These are phyloP conservation scores for Hyles lineata DNA, from an alignment of 2,888 invertebrate genomes.

Conservation along the genomic window DNA sequence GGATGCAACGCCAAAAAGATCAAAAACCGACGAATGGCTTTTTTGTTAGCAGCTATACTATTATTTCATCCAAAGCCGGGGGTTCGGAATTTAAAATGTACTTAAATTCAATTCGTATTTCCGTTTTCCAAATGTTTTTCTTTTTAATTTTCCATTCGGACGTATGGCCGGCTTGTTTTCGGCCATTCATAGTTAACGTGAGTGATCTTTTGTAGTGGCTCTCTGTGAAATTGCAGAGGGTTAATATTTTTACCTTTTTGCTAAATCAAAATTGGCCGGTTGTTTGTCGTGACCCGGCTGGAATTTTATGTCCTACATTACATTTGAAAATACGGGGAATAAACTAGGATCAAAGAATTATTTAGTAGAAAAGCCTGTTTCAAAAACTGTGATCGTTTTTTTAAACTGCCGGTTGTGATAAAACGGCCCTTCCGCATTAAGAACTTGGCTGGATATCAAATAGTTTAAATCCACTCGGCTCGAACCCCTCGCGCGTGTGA, in stretches of 20 bases:
- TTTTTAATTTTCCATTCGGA: conserved; percentile 78
- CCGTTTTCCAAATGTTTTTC: conserved; percentile 74
- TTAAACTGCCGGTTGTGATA: conserved; percentile 34
- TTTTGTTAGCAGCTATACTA: conserved; percentile 74
- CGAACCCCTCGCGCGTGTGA: conserved; percentile 60
- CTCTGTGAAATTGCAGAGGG: conserved; percentile 81
- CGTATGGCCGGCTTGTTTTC: conserved; percentile 70
- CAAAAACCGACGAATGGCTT: conserved; percentile 71
- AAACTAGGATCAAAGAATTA: neutral
- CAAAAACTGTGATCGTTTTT: neutral
- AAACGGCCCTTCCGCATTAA: conserved; percentile 33
- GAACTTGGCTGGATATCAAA: conserved; percentile 35
- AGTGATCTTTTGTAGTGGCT: conserved; percentile 82
- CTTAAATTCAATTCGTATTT: conserved; percentile 83
- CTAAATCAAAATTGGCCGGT: conserved; percentile 70
- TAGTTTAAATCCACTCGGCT: conserved; percentile 60
- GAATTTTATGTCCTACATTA: conserved; percentile 50
- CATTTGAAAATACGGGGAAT: conserved; percentile 6
- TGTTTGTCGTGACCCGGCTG: conserved; percentile 51
- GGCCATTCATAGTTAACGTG: conserved; percentile 82
- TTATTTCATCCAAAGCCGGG: conserved; percentile 78
- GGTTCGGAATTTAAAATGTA: conserved; percentile 80
- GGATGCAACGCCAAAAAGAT: conserved; percentile 74
- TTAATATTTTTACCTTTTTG: conserved; percentile 75
- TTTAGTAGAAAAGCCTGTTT: neutral